Percentiles rank a stretch among this genome's conserved stretches.
phyloP scores from a whole-genome alignment of 2,113 vertebrate species.

The Sphaerodactylus townsendi region DNA sequence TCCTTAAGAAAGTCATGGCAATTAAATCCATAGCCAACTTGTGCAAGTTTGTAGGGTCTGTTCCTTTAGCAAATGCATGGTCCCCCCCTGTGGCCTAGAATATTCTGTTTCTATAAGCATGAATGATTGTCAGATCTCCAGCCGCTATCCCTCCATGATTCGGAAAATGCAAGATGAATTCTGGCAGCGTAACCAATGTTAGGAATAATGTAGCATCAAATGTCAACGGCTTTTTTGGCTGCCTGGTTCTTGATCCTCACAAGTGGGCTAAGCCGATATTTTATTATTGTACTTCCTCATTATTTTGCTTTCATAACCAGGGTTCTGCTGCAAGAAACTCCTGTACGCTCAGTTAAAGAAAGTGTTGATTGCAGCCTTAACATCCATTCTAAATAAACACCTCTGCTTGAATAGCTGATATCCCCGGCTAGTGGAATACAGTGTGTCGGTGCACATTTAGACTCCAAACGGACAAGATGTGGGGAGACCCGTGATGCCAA shows the following conservation, averaged over 20 bases:
- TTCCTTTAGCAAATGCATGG: neutral
- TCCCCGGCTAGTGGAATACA: neutral
- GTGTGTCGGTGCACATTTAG: neutral
- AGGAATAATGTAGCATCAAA: too few species aligned
- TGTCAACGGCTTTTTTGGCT: slow-evolving; percentile 1
- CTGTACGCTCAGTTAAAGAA: slow-evolving; percentile 24
- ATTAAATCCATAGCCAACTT: neutral
- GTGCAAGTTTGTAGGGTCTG: neutral
- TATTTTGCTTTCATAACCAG: slow-evolving; percentile 2
- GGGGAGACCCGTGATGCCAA: too few species aligned
- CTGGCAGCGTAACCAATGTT: slow-evolving; percentile 18
- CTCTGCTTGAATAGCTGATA: neutral
- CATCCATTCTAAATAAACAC: neutral
- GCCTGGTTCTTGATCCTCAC: neutral
- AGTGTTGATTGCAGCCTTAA: neutral
- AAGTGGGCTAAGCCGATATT: neutral
- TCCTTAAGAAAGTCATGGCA: neutral
- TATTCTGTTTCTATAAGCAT: neutral
- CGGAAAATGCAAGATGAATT: slow-evolving; percentile 21
- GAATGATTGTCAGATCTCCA: neutral
- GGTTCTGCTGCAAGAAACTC: slow-evolving; percentile 11
- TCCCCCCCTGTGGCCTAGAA: neutral
- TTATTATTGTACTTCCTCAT: slow-evolving; percentile 26
- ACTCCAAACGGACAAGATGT: neutral
- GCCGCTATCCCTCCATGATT: slow-evolving; percentile 28